Percentiles rank a stretch among this genome's conserved stretches.
phyloP scores from a whole-genome alignment of 2,888 invertebrate species.

The Hypolimnas misippus region DNA sequence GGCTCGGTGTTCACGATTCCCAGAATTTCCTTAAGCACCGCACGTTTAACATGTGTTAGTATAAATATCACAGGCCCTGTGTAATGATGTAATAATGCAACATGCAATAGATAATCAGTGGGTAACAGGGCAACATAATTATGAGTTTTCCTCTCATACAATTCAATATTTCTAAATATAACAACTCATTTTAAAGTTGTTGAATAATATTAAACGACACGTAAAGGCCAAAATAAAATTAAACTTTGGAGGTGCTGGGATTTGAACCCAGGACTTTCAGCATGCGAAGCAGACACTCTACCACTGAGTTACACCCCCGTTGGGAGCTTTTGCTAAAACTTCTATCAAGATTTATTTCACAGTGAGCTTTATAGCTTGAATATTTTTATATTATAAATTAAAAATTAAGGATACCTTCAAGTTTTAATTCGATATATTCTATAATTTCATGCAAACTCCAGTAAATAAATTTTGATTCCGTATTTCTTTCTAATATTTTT shows the following conservation, averaged over 20 bases:
- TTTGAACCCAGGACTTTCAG: conserved; percentile 88
- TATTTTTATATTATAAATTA: too few species aligned
- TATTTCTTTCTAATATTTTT: too few species aligned
- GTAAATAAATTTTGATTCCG: too few species aligned
- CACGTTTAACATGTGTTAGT: conserved; percentile 42
- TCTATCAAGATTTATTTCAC: not conserved
- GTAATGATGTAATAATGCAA: conserved; percentile 17
- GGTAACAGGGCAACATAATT: not conserved
- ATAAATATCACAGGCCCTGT: conserved; percentile 38
- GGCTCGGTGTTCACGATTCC: conserved; percentile 40
- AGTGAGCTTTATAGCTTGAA: too few species aligned
- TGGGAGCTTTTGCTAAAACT: not conserved
- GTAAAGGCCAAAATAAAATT: not conserved
- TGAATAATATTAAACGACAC: not conserved
- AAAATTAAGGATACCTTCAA: too few species aligned
- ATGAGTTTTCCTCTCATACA: not conserved
- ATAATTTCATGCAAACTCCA: too few species aligned
- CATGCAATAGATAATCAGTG: conserved; percentile 2
- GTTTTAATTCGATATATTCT: too few species aligned
- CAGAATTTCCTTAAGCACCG: conserved; percentile 38
- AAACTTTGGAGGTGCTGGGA: conserved; percentile 84
- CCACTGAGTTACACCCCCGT: conserved; percentile 81
- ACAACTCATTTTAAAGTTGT: not conserved
- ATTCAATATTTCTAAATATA: not conserved
- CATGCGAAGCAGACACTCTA: conserved; percentile 87